Conservation (phyloP, 2,113 vertebrate species). For the Periophthalmus modestus region DNA sequence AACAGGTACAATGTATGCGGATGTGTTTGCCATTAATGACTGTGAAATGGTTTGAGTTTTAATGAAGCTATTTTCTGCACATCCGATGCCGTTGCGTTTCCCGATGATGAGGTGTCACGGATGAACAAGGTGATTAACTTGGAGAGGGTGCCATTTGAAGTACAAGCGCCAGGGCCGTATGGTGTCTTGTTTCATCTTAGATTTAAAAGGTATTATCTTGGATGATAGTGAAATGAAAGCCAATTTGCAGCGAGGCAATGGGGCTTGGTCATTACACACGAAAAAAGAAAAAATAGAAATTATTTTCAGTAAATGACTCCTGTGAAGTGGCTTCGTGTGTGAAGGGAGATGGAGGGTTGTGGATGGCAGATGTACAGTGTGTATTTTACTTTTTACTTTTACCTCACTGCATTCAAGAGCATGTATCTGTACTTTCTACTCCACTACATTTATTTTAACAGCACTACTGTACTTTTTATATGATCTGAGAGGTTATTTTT, state of each 20-base stretch:
- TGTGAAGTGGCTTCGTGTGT: conserved; percentile 63
- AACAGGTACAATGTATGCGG: conserved; percentile 44
- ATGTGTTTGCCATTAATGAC: conserved; percentile 18
- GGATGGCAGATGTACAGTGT: too few relatives aligned
- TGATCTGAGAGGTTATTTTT: too few relatives aligned
- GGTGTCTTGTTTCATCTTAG: conserved; percentile 52
- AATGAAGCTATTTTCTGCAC: conserved; percentile 62
- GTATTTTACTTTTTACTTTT: too few relatives aligned
- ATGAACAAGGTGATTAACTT: conserved; percentile 61
- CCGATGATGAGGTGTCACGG: conserved; percentile 50
- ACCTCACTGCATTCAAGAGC: too few relatives aligned
- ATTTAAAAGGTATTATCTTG: conserved; percentile 57
- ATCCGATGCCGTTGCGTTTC: conserved; percentile 47
- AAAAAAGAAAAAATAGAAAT: conserved; percentile 18
- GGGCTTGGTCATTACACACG: conserved; percentile 28
- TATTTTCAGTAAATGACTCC: conserved; percentile 55
- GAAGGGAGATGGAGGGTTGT: conserved; percentile 26
- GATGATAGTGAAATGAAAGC: conserved; percentile 37
- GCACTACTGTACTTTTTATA: too few relatives aligned
- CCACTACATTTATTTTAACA: too few relatives aligned
- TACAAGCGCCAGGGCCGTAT: conserved; percentile 50
- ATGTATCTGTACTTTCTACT: too few relatives aligned
- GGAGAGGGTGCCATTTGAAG: conserved; percentile 54
- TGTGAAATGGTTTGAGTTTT: conserved; percentile 55
- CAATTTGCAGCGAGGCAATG: conserved; percentile 27